Evolutionary conservation across 1,140 invertebrate genomes (phyloP), one percentile per base, ranked within the genome.

Genomic region (Telenomus remus): DNA sequence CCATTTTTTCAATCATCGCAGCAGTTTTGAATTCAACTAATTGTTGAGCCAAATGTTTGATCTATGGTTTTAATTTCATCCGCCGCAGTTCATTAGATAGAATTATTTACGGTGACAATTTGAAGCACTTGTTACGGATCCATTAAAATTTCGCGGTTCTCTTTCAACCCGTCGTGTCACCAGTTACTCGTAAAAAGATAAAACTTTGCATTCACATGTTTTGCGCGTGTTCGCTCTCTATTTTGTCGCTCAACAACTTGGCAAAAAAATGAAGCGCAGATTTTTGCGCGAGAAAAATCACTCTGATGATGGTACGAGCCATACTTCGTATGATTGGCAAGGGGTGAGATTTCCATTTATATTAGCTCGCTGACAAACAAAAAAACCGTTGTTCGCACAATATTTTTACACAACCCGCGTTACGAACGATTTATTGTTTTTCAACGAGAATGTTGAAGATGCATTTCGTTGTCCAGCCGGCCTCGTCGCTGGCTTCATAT

Each of bases 381-480:
- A 12, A 81, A 78, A 79, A 61, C 64, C 48, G 35, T 64, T 44
- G 47, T 73, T 61, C 39, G 59, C 48, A 14, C 46, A 56, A 12
- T 57, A 78, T 77, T 79, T 71, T 75, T 73, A 75, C 61, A 77
- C 69, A 44, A 48, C 35, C 51, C 34, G n/a, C 37, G 76, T 65
- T 69, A 73, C 72, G 51, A 68, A 73, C 54, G 43, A 70, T 73
- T 81, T 80, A 86, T 69, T 84, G 75, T 61, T 81, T 74, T 27
- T 80, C 83, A 35, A 88, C 80, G 35, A 85, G 80, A 16, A 88
- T 81, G 54, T 79, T 84, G 78, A 88, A 88, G 60, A 83, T 83
- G 80, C 87, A 89, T 75, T 86, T 86, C 57, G 86, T 83, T 64
- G 86, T 85, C 86, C 87, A 88, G 15, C 87, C 87, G 0, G 86